Conservation (phyloP, 2,797 vertebrate species). For the Pipistrellus pygmaeus region DNA sequence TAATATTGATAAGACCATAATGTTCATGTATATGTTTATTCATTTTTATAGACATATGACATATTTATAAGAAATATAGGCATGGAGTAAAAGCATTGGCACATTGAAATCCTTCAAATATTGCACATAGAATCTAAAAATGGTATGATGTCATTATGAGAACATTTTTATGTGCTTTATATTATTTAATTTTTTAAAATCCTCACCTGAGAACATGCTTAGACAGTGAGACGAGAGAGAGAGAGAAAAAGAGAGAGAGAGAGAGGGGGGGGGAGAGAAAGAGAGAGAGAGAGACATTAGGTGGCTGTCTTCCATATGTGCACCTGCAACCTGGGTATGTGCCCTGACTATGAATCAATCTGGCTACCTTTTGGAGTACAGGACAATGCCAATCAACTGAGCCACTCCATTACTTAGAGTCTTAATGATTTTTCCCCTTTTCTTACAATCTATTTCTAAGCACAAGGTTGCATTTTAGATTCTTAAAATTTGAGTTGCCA, state of each 20-base stretch:
- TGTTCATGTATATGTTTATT: neutral
- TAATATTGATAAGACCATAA: neutral
- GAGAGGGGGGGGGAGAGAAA: neutral
- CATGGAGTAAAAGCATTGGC: neutral
- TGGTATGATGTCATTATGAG: neutral
- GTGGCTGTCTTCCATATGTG: neutral
- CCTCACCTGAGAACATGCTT: neutral
- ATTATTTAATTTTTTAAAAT: conserved; percentile 14
- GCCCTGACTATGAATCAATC: neutral
- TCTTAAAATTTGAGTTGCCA: conserved; percentile 23
- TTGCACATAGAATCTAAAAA: neutral
- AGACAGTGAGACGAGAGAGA: neutral
- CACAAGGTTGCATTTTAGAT: conserved; percentile 58
- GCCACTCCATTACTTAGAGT: conserved; percentile 49
- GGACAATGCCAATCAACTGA: neutral
- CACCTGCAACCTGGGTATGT: neutral
- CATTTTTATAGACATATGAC: neutral
- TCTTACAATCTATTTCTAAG: conserved; percentile 61
- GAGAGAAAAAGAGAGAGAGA: neutral
- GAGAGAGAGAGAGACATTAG: neutral
- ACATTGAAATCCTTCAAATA: neutral
- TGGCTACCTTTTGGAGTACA: neutral
- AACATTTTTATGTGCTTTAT: neutral
- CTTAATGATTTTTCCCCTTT: neutral
- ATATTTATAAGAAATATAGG: neutral